Conservation (phyloP, 2,797 vertebrate species). For the Thaleichthys pacificus region DNA sequence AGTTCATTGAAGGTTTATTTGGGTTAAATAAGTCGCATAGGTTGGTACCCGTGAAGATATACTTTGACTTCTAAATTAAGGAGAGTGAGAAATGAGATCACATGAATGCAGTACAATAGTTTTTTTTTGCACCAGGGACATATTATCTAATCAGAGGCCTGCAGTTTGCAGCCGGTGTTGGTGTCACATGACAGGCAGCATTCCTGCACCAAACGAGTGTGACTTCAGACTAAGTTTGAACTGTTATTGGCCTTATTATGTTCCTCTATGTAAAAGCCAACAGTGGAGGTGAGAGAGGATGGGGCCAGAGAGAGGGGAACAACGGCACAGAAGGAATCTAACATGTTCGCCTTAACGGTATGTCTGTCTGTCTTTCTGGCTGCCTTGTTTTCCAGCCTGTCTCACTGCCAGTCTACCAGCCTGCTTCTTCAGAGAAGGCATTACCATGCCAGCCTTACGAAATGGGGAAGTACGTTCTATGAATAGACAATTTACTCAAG, state of each 20-base stretch:
- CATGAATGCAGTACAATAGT: not conserved
- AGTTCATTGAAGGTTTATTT: no score
- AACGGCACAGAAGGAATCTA: not conserved
- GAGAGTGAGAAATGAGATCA: not conserved
- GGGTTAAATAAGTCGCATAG: no score
- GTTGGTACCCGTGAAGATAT: no score
- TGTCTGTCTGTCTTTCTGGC: no score
- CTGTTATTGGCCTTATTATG: constrained; percentile 10
- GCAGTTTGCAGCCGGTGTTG: constrained; percentile 1
- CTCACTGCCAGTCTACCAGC: no score
- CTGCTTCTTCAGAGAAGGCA: not conserved
- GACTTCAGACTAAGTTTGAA: constrained; percentile 15
- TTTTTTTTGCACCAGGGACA: constrained; percentile 1
- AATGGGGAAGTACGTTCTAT: constrained; percentile 62
- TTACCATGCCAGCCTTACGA: constrained; percentile 13
- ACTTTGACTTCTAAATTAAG: no score
- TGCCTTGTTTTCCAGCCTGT: no score
- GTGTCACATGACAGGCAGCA: constrained; percentile 14
- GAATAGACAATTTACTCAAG: constrained; percentile 59
- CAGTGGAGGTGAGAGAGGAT: constrained; percentile 26
- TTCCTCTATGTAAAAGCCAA: constrained; percentile 3
- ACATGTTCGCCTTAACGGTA: no score
- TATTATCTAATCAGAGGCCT: constrained; percentile 16
- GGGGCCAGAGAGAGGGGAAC: constrained; percentile 12
- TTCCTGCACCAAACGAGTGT: constrained; percentile 18